phyloP scores from a whole-genome alignment of 2,888 invertebrate species.

The Syrista parreyssii region DNA sequence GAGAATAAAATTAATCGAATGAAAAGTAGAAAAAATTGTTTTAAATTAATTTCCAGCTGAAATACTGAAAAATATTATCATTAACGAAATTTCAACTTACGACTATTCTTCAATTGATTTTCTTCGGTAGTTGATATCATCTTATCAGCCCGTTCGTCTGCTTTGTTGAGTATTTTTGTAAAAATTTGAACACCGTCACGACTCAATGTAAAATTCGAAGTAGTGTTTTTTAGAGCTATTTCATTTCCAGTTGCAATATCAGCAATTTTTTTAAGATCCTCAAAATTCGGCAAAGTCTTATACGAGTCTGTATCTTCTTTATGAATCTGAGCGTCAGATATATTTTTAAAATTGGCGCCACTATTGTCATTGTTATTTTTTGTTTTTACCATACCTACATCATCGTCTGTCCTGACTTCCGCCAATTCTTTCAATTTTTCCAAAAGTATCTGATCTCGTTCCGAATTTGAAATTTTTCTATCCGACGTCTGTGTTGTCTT shows the following conservation, averaged over 20 bases:
- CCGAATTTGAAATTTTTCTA: conserved; percentile 46
- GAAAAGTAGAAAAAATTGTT: conserved; percentile 12
- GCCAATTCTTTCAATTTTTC: conserved; percentile 54
- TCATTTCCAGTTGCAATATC: conserved; percentile 50
- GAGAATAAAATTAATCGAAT: conserved; percentile 30
- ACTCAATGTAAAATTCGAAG: conserved; percentile 70
- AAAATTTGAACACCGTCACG: conserved; percentile 75
- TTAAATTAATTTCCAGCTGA: conserved; percentile 19
- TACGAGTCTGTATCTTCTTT: neutral
- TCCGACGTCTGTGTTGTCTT: conserved; percentile 44
- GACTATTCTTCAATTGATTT: conserved; percentile 7
- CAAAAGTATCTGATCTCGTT: conserved; percentile 43
- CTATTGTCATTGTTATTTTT: conserved; percentile 11
- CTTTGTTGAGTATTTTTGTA: conserved; percentile 75
- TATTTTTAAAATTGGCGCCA: neutral
- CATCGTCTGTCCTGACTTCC: conserved; percentile 43
- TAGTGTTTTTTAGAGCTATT: conserved; percentile 33
- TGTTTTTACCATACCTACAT: conserved; percentile 23
- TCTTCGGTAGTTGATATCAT: conserved; percentile 43
- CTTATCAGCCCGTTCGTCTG: conserved; percentile 46
- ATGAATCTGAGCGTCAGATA: neutral
- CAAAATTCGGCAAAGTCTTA: conserved; percentile 38
- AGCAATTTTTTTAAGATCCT: conserved; percentile 55
- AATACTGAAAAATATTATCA: conserved; percentile 15
- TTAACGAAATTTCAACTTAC: conserved; percentile 1